Base-by-base conservation (phyloP, 2,113 vertebrate species). In the Petrocephalus zakoni region DNA sequence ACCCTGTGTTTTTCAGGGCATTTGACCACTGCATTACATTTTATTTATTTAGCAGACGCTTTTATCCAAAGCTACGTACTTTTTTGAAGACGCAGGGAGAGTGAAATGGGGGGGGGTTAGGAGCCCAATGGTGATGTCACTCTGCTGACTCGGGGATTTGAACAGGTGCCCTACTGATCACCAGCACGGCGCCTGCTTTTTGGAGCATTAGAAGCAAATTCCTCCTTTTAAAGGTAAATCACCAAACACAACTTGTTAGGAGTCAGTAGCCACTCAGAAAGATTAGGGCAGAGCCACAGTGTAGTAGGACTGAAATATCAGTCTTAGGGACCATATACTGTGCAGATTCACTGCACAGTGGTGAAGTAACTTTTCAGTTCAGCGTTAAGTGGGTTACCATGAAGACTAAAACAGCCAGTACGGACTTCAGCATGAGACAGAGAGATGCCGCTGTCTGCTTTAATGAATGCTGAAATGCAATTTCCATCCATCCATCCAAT, bases 281-380 rank as follows among this genome's bases (percentile, higher is more conserved):
- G 94, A 94, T 94, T 94, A 29, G 21, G 83, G 49, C 2, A 91
- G 91, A 93, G 91, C 93, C 90, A 93, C 94, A 94, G 91, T 87
- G 86, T 56, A 90, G 49, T 3, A 15, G 13, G 22, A 51, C 55
- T 92, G 93, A 92, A 93, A 85, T 89, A 90, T 75, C 92, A n/a
- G 84, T 21, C 29, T 55, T 10, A 13, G 1, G 15, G 21, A 34
- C 61, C 25, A 29, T 29, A 9, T 52, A 53, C 11, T 34, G 52
- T 86, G 29, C 49, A 55, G 37, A 55, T 29, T 37, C 17, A 55
- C 29, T 11, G 34, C n/a, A 21, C 84, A 56, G 51, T 55, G n/a
- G 29, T 21, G 84, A 55, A 86, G 29, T 2, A 86, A 29, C 17
- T 1, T 55, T 34, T 55, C 84, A 55, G 21, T 86, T n/a, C 84